These are phyloP conservation scores for Antheraea assamensis DNA, from an alignment of 2,888 invertebrate species.

Conservation along the genomic window DNA sequence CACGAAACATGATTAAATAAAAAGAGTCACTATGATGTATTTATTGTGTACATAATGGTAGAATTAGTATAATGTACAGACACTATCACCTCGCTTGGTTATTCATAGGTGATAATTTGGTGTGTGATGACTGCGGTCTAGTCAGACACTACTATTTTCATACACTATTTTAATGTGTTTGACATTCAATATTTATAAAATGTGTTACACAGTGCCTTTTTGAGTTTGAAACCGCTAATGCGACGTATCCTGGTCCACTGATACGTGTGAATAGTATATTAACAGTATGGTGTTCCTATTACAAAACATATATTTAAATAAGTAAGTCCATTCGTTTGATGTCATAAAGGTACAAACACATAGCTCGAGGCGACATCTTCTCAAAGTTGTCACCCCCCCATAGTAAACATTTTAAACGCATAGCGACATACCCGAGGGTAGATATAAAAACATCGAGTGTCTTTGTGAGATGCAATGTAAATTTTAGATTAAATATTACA, in stretches of 20 bases:
- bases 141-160: too few species aligned
- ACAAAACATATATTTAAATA: background rate
- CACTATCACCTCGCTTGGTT: too few species aligned
- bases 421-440: conserved; percentile 32
- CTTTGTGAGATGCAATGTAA: conserved; percentile 40
- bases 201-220: background rate
- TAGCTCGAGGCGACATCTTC: conserved; percentile 11
- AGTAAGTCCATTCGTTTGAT: conserved; percentile 35
- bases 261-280: background rate
- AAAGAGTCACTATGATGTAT: too few species aligned
- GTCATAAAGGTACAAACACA: conserved; percentile 32
- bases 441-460: conserved; percentile 21
- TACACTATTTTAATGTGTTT: too few species aligned
- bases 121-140: too few species aligned
- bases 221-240: background rate
- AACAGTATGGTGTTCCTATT: background rate
- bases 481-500: conserved; percentile 23
- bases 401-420: conserved; percentile 49
- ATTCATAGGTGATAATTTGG: too few species aligned
- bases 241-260: background rate
- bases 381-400: conserved; percentile 20
- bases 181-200: too few species aligned
- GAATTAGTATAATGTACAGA: too few species aligned
- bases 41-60: too few species aligned
- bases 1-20: too few species aligned